phyloP scores from a whole-genome alignment of 2,888 invertebrate genomes.

The Eumerus sabulonum region DNA sequence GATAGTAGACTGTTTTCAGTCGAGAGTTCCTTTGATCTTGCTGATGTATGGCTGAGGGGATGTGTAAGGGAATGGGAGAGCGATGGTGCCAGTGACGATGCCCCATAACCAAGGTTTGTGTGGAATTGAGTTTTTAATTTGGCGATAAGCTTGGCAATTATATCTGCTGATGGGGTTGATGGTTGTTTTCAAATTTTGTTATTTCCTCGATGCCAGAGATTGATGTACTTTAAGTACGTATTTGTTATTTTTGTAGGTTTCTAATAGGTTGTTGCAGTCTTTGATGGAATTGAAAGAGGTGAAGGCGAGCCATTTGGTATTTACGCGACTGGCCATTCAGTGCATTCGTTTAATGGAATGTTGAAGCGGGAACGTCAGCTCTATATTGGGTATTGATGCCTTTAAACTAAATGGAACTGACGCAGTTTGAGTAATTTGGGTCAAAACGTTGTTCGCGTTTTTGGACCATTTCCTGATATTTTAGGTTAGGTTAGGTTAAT shows the following conservation, averaged over 20 bases:
- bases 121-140: constrained; percentile 66
- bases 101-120: constrained; percentile 57
- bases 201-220: neutral
- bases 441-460: too few relatives aligned
- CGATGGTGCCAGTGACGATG: constrained; percentile 43
- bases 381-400: too few relatives aligned
- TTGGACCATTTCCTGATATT: too few relatives aligned
- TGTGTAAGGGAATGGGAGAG: neutral
- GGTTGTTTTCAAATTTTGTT: constrained; percentile 9
- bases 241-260: constrained; percentile 5
- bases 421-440: too few relatives aligned
- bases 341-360: too few relatives aligned
- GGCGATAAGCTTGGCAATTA: constrained; percentile 59
- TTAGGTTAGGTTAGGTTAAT: too few relatives aligned
- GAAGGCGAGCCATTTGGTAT: constrained; percentile 4
- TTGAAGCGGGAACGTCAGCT: too few relatives aligned
- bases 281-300: neutral
- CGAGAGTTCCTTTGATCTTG: constrained; percentile 56
- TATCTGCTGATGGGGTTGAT: constrained; percentile 36
- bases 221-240: constrained; percentile 17
- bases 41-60: too few relatives aligned
- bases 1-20: constrained; percentile 45
- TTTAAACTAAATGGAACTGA: too few relatives aligned
- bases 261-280: too few relatives aligned
- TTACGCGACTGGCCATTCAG: too few relatives aligned